These are phyloP conservation scores for Drosophila merina DNA, from an alignment of 2,888 invertebrate species.

Conservation along the genomic window DNA sequence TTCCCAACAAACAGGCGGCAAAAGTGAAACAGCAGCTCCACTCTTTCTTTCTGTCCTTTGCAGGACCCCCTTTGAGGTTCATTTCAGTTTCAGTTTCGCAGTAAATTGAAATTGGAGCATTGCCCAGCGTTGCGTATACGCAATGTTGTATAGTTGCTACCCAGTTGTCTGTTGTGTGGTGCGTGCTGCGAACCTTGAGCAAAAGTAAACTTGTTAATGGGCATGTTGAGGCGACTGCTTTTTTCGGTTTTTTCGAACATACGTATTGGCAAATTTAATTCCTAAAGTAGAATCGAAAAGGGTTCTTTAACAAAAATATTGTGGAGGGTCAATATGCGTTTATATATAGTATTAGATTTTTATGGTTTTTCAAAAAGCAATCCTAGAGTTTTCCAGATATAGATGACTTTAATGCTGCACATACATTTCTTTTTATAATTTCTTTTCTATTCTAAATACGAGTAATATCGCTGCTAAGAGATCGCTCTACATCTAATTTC, in stretches of 20 bases:
- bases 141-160: constrained; percentile 30
- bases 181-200: constrained; percentile 15
- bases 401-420: background rate
- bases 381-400: background rate
- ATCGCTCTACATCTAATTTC: background rate
- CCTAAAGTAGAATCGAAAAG: background rate
- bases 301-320: no score
- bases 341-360: no score
- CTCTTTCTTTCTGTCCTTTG: constrained; percentile 17
- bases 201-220: constrained; percentile 39
- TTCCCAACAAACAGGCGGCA: constrained; percentile 30
- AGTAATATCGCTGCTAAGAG: no score
- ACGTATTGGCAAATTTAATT: constrained; percentile 1
- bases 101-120: constrained; percentile 73
- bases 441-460: no score
- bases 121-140: constrained; percentile 65
- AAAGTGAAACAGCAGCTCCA: constrained; percentile 28
- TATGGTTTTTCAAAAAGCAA: no score
- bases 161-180: constrained; percentile 22
- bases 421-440: background rate
- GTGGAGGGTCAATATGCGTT: no score
- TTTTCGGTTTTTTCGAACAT: background rate
- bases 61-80: constrained; percentile 29
- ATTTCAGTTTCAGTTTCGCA: constrained; percentile 54
- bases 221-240: constrained; percentile 12